Percentiles rank a stretch among this genome's conserved stretches.
phyloP scores from a whole-genome alignment of 2,888 invertebrate genomes.

The Clanis bilineata region DNA sequence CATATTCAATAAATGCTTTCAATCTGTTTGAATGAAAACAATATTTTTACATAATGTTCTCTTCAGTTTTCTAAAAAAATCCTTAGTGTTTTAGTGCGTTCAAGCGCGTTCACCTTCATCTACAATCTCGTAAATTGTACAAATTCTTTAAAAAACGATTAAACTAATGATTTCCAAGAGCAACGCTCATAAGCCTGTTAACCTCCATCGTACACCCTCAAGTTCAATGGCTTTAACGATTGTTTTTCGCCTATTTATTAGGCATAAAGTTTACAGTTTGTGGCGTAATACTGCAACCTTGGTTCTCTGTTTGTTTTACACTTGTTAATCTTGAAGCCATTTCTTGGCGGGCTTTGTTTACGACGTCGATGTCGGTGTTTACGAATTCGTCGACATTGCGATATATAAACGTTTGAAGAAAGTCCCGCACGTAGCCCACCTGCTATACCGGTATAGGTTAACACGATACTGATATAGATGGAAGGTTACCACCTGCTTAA shows the following conservation, averaged over 20 bases:
- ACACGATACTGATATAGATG: conserved; percentile 57
- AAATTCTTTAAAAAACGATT: conserved; percentile 1
- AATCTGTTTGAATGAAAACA: neutral
- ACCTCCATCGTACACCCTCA: neutral
- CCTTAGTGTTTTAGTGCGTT: neutral
- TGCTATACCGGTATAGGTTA: conserved; percentile 48
- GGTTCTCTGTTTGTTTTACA: conserved; percentile 22
- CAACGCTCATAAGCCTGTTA: neutral
- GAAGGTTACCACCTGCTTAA: conserved; percentile 56
- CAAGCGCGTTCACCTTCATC: neutral
- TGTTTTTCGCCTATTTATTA: conserved; percentile 2
- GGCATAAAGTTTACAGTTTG: conserved; percentile 37
- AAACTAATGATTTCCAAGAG: conserved; percentile 12
- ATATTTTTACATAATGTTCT: neutral
- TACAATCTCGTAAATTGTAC: neutral
- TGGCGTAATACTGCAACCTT: conserved; percentile 12
- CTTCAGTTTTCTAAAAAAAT: neutral
- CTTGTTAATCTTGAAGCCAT: conserved; percentile 22
- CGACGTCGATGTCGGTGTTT: conserved; percentile 22
- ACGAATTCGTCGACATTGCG: conserved; percentile 17
- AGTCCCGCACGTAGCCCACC: conserved; percentile 44
- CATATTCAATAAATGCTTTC: neutral
- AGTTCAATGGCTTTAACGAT: conserved; percentile 14
- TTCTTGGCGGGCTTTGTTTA: conserved; percentile 27
- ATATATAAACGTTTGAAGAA: conserved; percentile 43